Evolutionary conservation across 2,113 vertebrate genomes (phyloP).

Genomic region (Zosterops lateralis): DNA sequence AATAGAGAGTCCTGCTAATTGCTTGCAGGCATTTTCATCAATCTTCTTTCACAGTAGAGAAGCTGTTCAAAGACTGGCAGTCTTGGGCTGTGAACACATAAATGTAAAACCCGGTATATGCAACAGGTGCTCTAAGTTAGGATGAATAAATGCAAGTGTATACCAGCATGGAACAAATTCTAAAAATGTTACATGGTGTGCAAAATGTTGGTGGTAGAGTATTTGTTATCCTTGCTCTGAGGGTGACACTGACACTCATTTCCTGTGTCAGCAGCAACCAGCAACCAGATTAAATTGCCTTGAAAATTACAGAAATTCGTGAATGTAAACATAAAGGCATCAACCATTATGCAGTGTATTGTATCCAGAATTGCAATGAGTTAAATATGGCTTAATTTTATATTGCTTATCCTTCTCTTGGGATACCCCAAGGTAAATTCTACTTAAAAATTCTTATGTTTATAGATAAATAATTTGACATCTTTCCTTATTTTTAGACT

Average conservation of each 20-base stretch:
- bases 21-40: background rate
- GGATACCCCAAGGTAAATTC: background rate
- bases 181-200: background rate
- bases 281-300: background rate
- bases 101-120: background rate
- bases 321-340: background rate
- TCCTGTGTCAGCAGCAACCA: background rate
- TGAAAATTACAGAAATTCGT: background rate
- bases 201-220: background rate
- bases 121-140: background rate
- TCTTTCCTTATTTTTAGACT: background rate
- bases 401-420: background rate
- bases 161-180: background rate
- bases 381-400: background rate
- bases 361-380: background rate
- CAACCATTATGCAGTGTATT: background rate
- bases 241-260: background rate
- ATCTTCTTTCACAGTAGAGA: background rate
- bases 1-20: background rate
- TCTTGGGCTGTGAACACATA: background rate
- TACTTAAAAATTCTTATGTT: background rate
- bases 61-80: background rate
- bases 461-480: background rate
- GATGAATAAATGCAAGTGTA: background rate
- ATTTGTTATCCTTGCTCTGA: background rate